Percentiles rank a stretch among this genome's conserved stretches.
phyloP scores from a whole-genome alignment of 1,140 invertebrate genomes.

The Drosophila oshimai region DNA sequence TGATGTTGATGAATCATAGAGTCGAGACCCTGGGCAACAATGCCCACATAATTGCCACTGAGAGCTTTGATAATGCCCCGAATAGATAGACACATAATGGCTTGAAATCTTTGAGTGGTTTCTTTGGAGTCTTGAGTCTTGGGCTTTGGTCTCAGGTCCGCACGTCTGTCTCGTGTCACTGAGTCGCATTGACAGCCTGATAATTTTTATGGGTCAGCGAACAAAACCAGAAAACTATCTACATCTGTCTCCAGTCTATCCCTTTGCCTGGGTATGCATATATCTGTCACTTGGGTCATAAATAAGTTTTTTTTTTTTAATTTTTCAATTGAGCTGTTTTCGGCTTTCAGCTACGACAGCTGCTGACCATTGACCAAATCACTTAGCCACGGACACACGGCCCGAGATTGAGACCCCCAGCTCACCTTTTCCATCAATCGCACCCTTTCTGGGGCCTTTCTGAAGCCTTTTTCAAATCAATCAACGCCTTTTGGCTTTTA shows the following conservation, averaged over 20 bases:
- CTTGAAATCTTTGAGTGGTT: conserved; percentile 38
- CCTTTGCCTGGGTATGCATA: conserved; percentile 2
- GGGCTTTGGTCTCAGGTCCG: neutral
- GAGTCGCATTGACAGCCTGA: conserved; percentile 38
- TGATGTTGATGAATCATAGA: conserved; percentile 51
- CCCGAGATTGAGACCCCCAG: conserved; percentile 5
- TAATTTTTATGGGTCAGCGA: conserved; percentile 44
- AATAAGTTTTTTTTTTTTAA: conserved; percentile 25
- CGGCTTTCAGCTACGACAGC: conserved; percentile 34
- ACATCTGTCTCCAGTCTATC: conserved; percentile 26
- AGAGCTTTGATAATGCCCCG: conserved; percentile 43
- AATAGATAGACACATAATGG: conserved; percentile 33
- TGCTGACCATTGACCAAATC: conserved; percentile 41
- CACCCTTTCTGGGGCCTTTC: neutral
- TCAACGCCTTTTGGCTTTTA: conserved; percentile 63
- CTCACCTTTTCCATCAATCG: conserved; percentile 12
- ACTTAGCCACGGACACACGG: conserved; percentile 12
- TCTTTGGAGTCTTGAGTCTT: neutral
- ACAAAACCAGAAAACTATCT: conserved; percentile 21
- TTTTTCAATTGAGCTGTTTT: conserved; percentile 43
- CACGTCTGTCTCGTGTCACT: conserved; percentile 26
- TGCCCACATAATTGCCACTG: conserved; percentile 55
- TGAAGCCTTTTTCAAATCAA: conserved; percentile 64
- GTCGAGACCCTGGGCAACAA: conserved; percentile 39
- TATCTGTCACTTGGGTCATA: conserved; percentile 28